These are phyloP conservation scores for Pegoplata infirma DNA, from an alignment of 2,888 invertebrate genomes.

Conservation along the genomic window DNA sequence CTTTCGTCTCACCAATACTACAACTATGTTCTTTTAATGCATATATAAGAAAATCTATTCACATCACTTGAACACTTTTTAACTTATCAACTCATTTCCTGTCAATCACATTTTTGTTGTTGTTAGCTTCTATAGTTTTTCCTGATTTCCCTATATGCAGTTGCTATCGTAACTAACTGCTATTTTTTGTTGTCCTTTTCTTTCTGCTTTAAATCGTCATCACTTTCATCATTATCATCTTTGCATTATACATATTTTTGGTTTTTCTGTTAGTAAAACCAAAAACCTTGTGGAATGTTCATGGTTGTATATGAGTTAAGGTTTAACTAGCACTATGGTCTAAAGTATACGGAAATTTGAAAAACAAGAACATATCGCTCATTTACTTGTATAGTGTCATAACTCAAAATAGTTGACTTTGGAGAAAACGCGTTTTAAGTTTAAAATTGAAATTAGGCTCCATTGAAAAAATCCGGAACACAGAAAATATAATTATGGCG, in stretches of 20 bases:
- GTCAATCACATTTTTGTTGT: conserved; percentile 20
- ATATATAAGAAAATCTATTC: conserved; percentile 48
- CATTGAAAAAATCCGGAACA: no score
- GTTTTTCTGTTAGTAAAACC: conserved; percentile 29
- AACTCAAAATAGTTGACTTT: no score
- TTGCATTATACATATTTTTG: neutral
- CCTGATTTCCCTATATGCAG: conserved; percentile 19
- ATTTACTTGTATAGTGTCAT: no score
- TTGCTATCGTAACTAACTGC: conserved; percentile 1
- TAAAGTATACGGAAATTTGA: neutral
- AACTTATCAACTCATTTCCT: conserved; percentile 60
- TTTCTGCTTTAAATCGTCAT: conserved; percentile 5
- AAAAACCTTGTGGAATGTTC: conserved; percentile 38
- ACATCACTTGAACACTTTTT: conserved; percentile 57
- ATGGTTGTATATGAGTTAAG: conserved; percentile 17
- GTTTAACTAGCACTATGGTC: neutral
- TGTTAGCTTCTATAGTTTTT: neutral
- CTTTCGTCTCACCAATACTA: conserved; percentile 17
- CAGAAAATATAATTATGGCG: no score
- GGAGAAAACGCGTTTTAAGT: no score
- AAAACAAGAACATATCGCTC: no score
- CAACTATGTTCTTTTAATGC: conserved; percentile 22
- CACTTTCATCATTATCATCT: neutral
- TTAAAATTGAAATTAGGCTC: no score
- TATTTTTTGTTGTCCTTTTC: neutral